Evolutionary conservation across 2,888 invertebrate genomes (phyloP).

Genomic region (Cactoblastis cactorum): DNA sequence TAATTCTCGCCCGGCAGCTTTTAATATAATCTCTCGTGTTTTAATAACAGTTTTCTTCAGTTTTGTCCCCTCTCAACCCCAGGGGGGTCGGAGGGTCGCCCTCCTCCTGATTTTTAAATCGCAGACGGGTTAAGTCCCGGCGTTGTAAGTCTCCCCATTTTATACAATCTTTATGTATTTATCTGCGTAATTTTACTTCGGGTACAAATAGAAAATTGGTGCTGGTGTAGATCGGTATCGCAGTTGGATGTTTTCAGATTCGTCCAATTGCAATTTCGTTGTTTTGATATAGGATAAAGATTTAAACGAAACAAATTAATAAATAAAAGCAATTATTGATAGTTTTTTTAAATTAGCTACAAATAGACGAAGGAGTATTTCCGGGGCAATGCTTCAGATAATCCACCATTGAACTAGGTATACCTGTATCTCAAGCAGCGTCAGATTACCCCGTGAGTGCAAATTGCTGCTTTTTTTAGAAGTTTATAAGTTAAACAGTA

Average conservation of each 20-base stretch:
- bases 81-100: constrained; percentile 33
- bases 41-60: constrained; percentile 72
- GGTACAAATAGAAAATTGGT: constrained; percentile 14
- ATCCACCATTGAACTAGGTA: no score
- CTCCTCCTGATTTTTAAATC: constrained; percentile 69
- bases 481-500: no score
- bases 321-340: no score
- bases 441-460: no score
- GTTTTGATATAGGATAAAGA: neutral
- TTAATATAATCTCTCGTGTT: constrained; percentile 62
- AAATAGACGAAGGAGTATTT: no score
- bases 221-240: constrained; percentile 10
- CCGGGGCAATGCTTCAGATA: no score
- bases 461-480: no score
- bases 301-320: no score
- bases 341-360: no score
- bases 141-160: constrained; percentile 34
- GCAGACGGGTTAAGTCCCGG: constrained; percentile 65
- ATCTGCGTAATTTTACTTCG: constrained; percentile 21
- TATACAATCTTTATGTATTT: constrained; percentile 32
- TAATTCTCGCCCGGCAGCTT: constrained; percentile 37
- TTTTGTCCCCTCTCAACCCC: constrained; percentile 51
- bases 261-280: neutral
- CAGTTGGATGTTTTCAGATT: neutral
- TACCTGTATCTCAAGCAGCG: no score